A percentile compares a stretch with the other conserved stretches of the same genome.
Evolutionary conservation across 2,888 invertebrate genomes (phyloP).

Genomic region (Neelides folsomi): DNA sequence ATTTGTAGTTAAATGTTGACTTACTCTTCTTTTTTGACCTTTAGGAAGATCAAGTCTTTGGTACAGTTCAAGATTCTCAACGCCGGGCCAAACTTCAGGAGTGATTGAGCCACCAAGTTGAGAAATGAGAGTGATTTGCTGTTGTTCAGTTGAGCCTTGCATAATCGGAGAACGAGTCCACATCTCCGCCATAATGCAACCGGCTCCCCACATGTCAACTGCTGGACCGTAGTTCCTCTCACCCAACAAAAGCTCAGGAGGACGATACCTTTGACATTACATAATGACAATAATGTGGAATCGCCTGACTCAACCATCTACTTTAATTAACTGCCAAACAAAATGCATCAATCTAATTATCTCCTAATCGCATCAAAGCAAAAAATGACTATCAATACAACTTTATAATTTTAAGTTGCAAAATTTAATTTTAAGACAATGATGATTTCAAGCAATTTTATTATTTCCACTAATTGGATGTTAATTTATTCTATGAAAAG

Average conservation of each 20-base stretch:
- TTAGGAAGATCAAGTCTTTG: constrained; percentile 75
- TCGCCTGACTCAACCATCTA: background rate
- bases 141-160: constrained; percentile 94
- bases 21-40: constrained; percentile 64
- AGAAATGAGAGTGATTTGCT: constrained; percentile 84
- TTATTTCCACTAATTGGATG: no score
- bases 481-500: no score
- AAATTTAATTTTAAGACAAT: no score
- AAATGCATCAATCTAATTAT: no score
- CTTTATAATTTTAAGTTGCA: no score
- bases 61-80: constrained; percentile 74
- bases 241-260: constrained; percentile 56
- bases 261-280: constrained; percentile 59
- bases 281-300: background rate
- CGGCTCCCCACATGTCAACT: constrained; percentile 86
- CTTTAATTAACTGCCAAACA: no score
- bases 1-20: background rate
- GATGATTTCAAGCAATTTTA: no score
- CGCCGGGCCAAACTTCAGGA: constrained; percentile 84
- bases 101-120: constrained; percentile 93
- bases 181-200: constrained; percentile 99
- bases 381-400: no score
- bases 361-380: no score
- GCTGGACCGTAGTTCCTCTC: constrained; percentile 92
- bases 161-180: constrained; percentile 87